A percentile compares a stretch with the other conserved stretches of the same genome.
Conservation (phyloP, 1,140 invertebrate genomes). For the Cherax destructor region DNA sequence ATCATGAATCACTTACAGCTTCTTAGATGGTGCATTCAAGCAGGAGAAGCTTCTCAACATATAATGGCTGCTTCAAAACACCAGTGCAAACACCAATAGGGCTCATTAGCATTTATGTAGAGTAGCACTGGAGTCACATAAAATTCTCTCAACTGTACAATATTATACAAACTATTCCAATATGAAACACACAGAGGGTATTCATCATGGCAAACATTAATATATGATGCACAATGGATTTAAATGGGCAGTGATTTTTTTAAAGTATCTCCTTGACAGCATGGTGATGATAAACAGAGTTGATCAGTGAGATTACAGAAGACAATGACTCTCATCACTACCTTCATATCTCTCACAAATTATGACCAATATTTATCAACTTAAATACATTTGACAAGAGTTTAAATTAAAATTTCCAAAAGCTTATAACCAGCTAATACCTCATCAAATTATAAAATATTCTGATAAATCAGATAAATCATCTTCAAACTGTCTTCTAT, state of each 20-base stretch:
- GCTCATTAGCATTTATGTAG: not conserved
- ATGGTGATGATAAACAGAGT: conserved; percentile 16
- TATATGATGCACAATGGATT: conserved; percentile 48
- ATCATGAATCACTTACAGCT: not conserved
- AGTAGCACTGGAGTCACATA: not conserved
- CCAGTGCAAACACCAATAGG: not conserved
- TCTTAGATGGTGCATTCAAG: not conserved
- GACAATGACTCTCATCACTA: not conserved
- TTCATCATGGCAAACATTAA: conserved; percentile 69
- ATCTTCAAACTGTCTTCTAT: not conserved
- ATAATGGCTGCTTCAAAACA: conserved; percentile 1
- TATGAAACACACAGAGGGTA: conserved; percentile 65
- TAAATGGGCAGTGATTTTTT: conserved; percentile 47
- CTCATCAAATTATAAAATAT: not conserved
- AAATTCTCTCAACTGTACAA: conserved; percentile 53
- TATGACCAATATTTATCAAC: too few species aligned
- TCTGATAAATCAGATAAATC: not conserved
- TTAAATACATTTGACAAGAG: too few species aligned
- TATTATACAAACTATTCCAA: conserved; percentile 69
- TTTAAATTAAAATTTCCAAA: too few species aligned
- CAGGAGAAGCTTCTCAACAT: not conserved
- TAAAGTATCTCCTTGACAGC: conserved; percentile 28
- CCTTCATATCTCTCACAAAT: not conserved
- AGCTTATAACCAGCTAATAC: too few species aligned
- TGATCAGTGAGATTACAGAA: conserved; percentile 25